Percentiles rank a stretch among this genome's conserved stretches.
Evolutionary conservation across 2,113 vertebrate genomes (phyloP).

Genomic region (Laterallus jamaicensis): DNA sequence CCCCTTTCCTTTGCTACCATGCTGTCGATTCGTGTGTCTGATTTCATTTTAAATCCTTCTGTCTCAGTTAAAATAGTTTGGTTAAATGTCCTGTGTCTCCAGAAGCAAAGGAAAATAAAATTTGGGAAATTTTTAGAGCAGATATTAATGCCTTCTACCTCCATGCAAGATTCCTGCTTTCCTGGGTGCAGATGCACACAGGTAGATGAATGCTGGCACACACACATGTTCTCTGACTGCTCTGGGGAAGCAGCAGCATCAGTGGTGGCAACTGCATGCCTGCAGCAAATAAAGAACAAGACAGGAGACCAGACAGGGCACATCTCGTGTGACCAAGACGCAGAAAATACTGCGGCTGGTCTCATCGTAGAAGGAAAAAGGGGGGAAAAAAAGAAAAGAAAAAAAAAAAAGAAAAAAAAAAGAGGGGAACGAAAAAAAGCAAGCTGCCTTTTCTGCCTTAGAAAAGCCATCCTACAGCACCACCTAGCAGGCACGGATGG

Average conservation of each 20-base stretch:
- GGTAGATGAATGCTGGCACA: not conserved
- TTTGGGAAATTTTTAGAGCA: not conserved
- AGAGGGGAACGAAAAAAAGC: not conserved
- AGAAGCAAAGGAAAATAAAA: not conserved
- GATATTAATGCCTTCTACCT: not conserved
- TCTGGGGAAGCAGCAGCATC: not conserved
- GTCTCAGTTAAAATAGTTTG: not conserved
- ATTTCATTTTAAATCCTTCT: not conserved
- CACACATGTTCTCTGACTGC: not conserved
- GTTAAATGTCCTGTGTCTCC: not conserved
- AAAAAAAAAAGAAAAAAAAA: not conserved
- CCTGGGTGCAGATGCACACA: accelerated
- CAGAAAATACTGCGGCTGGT: not conserved
- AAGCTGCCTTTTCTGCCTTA: not conserved
- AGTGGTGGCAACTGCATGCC: not conserved
- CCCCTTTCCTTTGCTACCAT: not conserved
- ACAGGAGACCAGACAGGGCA: not conserved
- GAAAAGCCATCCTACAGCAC: constrained; percentile 60
- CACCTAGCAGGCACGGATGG: constrained; percentile 47
- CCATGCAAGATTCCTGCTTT: not conserved
- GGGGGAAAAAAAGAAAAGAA: not conserved
- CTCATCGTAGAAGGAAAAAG: not conserved
- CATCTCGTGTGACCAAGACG: not conserved
- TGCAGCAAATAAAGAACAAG: not conserved
- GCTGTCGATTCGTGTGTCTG: not conserved